Conservation (phyloP, 2,888 invertebrate species). For the Gastrophysa polygoni region DNA sequence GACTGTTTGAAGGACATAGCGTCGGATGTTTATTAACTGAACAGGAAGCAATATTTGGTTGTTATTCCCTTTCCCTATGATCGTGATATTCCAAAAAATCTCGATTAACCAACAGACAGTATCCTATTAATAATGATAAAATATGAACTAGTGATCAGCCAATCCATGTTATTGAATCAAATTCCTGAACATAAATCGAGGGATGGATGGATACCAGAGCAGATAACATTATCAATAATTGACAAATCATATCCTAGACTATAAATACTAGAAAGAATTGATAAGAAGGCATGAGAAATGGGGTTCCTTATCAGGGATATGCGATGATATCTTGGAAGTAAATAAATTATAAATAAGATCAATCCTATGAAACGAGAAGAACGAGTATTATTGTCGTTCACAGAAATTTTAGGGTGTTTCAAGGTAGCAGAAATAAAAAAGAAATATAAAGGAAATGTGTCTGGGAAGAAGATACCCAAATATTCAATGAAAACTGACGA, state of each 20-base stretch:
- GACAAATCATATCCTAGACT: neutral
- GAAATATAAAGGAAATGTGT: neutral
- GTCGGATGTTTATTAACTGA: no score
- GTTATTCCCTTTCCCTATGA: no score
- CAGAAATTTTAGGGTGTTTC: neutral
- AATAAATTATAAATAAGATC: neutral
- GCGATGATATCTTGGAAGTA: neutral
- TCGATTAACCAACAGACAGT: no score
- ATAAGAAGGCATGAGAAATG: neutral
- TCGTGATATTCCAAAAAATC: no score
- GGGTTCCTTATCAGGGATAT: slow-evolving; percentile 8
- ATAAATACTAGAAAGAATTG: neutral
- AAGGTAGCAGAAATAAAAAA: neutral
- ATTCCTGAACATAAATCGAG: no score
- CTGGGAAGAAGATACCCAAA: neutral
- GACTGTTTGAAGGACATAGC: no score
- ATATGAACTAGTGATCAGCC: neutral
- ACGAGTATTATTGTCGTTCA: neutral
- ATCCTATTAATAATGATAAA: no score
- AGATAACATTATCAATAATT: neutral
- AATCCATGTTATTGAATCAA: neutral
- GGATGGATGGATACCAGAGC: neutral
- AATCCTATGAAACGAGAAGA: neutral
- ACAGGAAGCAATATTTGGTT: no score
- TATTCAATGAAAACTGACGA: no score